Percentiles rank a stretch among this genome's conserved stretches.
Evolutionary conservation across 2,797 vertebrate species (phyloP).

Genomic region (Paratrypauchen microcephalus): DNA sequence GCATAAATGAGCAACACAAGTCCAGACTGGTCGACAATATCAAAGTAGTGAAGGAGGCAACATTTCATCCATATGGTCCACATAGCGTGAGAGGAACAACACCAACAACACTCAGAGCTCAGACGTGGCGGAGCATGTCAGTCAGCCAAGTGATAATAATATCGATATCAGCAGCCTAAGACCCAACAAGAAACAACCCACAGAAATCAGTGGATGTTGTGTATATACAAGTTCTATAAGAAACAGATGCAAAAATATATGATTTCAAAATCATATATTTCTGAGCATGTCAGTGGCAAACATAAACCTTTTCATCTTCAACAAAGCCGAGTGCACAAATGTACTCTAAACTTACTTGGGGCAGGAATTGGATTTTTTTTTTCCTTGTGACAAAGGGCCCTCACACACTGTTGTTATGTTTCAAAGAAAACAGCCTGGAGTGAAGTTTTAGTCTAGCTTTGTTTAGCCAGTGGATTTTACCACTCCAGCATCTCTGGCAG

Average conservation of each 20-base stretch:
- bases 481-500: background rate
- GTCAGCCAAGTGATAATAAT: constrained; percentile 14
- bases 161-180: constrained; percentile 1
- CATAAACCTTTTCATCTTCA: constrained; percentile 4
- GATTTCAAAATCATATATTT: background rate
- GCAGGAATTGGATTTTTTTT: constrained; percentile 6
- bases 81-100: background rate
- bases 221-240: background rate
- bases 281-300: background rate
- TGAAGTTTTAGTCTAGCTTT: constrained; percentile 12
- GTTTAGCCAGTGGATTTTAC: constrained; percentile 7
- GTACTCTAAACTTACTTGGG: constrained; percentile 2
- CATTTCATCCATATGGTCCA: constrained; percentile 8
- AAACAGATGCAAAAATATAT: background rate
- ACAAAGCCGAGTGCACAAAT: constrained; percentile 7
- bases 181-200: background rate
- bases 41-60: constrained; percentile 2
- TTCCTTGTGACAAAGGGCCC: constrained; percentile 1
- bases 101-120: constrained; percentile 1
- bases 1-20: constrained; percentile 1
- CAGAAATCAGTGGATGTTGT: background rate
- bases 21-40: background rate
- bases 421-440: constrained; percentile 10
- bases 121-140: constrained; percentile 8
- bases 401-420: constrained; percentile 3